Evolutionary conservation across 2,888 invertebrate genomes (phyloP), one percentile per base, ranked within the genome.

Genomic region (Neria commutata): DNA sequence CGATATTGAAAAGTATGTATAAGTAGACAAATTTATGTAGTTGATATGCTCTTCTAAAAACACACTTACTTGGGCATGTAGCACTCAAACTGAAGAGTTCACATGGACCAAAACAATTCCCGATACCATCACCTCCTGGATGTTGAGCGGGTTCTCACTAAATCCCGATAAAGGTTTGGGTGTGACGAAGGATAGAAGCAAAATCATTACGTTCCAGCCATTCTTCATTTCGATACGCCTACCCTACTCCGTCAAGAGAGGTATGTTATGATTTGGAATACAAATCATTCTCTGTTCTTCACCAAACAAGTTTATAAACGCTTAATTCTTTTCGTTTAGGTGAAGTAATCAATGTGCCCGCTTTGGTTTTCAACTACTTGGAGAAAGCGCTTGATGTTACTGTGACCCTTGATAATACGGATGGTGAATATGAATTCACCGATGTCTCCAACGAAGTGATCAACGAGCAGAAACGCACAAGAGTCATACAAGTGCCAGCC

Each of bases 231-330:
- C 90, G 3, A 84, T 95, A 17, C 91, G 94, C 73, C 83, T 97
- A 55, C 98, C 98, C 0, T 91, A 92, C 70, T 89, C 91, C 0
- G 88, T 98, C n/a, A 91, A 94, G 69, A 86, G 90, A 60, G 95
- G 70, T 70, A 26, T 29, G 42, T 33, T 14, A 10, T 0, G 2
- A 23, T 19, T 6, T 4, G 21, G 1, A n/a, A 45, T n/a, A 45
- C 19, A 45, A 17, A n/a, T 8, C 6, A 6, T 17, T 10, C 10
- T n/a, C 11, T 24, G 3, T 8, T 10, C 3, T 26, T 50, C 33
- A 16, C 16, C 14, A 5, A 19, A 8, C n/a, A n/a, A 8, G 8
- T 42, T 8, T 5, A 42, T 8, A 6, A n/a, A 6, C n/a, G 16
- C 3, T 42, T 48, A 50, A 3, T 24, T 23, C 24, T 33, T 29